phyloP scores from a whole-genome alignment of 1,140 invertebrate genomes.

The Bombus sibiricus region DNA sequence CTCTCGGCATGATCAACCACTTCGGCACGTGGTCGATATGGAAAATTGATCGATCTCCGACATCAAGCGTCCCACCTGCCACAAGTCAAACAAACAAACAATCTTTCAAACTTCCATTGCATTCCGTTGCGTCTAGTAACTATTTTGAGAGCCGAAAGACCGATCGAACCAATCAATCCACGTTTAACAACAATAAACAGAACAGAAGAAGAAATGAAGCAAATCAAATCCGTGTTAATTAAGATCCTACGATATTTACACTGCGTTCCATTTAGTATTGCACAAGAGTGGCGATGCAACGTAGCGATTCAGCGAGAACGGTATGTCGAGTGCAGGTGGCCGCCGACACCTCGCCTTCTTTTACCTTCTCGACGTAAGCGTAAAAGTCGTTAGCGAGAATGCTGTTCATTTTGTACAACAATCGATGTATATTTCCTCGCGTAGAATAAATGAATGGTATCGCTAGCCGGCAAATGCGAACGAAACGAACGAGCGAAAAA shows the following conservation, averaged over 20 bases:
- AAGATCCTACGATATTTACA: constrained; percentile 16
- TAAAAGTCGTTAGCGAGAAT: not conserved
- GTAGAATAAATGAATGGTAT: not conserved
- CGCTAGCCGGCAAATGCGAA: not conserved
- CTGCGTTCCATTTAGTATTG: constrained; percentile 5
- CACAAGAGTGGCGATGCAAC: constrained; percentile 10
- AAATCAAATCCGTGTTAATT: constrained; percentile 8
- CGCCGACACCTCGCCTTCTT: not conserved
- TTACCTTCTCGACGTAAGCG: not conserved
- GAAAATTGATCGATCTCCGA: constrained; percentile 18
- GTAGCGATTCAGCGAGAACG: not conserved
- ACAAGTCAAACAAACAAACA: constrained; percentile 14
- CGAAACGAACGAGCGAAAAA: not conserved
- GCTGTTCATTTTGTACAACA: not conserved
- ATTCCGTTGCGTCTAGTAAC: constrained; percentile 39
- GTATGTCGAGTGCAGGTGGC: not conserved
- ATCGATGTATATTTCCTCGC: not conserved
- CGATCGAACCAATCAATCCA: constrained; percentile 3
- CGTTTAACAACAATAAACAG: not conserved
- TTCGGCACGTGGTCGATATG: no score
- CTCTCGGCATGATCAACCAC: not conserved
- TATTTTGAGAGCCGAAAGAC: not conserved
- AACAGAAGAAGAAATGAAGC: not conserved
- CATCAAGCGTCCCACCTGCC: not conserved
- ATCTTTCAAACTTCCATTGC: constrained; percentile 67